Base-by-base conservation (phyloP, 1,140 invertebrate genomes). In the Drosophila arawakana region DNA sequence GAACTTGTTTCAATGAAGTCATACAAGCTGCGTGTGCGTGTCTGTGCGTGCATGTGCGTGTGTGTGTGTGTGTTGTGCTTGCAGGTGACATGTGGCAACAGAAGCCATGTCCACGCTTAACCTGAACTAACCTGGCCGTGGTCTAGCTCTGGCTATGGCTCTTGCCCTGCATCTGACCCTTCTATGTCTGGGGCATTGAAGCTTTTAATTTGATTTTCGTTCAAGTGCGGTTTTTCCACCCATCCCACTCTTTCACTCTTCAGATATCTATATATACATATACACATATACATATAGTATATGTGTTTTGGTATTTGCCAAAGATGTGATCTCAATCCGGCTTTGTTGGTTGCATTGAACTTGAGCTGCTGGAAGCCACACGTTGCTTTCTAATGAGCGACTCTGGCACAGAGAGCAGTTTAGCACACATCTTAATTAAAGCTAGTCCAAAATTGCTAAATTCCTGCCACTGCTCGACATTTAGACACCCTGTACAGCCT, bases 181-280 rank as follows among this genome's bases (percentile, higher is more conserved):
- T 81, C 83, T 77, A 66, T 80, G 83, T 81, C 72, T 74, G 66
- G 52, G 50, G 72, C 83, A 89, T 88, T 86, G 83, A 86, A 86
- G 83, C 84, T 88, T 88, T 88, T 88, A 88, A 88, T 88, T 88
- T 88, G 83, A 88, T 89, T 88, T 88, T 88, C 83, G 80, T 89
- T 88, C 83, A 89, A 88, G 83, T 88, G 83, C 82, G 84, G 83
- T 89, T 88, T 86, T 70, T 73, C 65, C 72, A 76, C 34, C 47
- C 50, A 39, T 67, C 34, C 44, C 25, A 3, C 7, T 10, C 5
- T 13, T 44, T 13, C 41, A 44, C 41, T 44, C 11, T 44, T 30
- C 25, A 30, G 25, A 30, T 30, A 30, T 30, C 25, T 30, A 30
- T 30, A 30, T 30, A 30, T 30, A 6, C 25, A 30, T 6, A 30